Evolutionary conservation across 2,797 vertebrate species (phyloP).

Genomic region (Melopsittacus undulatus): DNA sequence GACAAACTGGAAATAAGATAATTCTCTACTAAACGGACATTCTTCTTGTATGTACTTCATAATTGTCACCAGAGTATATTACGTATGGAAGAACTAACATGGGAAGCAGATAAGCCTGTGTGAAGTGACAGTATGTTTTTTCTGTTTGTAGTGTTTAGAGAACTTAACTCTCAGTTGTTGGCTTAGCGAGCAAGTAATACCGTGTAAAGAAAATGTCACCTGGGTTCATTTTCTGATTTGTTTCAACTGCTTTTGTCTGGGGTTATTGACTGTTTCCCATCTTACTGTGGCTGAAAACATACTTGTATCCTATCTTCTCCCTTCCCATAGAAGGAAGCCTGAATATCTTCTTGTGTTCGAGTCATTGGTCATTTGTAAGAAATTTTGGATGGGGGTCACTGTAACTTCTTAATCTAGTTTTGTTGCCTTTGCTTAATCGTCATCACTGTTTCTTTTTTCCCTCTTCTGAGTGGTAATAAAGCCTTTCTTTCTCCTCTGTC

Average conservation of each 20-base stretch:
- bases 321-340: not conserved
- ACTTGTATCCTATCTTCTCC: not conserved
- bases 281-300: not conserved
- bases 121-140: not conserved
- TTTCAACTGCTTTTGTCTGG: not conserved
- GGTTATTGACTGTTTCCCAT: not conserved
- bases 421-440: not conserved
- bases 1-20: not conserved
- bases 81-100: not conserved
- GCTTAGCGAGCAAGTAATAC: not conserved
- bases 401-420: not conserved
- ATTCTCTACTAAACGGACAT: not conserved
- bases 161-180: not conserved
- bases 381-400: not conserved
- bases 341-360: not conserved
- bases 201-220: not conserved
- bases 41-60: not conserved
- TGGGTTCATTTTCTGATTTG: not conserved
- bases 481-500: constrained; percentile 20
- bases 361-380: not conserved
- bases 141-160: not conserved
- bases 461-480: constrained; percentile 46
- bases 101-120: not conserved
- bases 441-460: constrained; percentile 3
- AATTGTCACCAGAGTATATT: not conserved